Conservation (phyloP, 2,113 vertebrate genomes). For the Oncorhynchus kisutch region DNA sequence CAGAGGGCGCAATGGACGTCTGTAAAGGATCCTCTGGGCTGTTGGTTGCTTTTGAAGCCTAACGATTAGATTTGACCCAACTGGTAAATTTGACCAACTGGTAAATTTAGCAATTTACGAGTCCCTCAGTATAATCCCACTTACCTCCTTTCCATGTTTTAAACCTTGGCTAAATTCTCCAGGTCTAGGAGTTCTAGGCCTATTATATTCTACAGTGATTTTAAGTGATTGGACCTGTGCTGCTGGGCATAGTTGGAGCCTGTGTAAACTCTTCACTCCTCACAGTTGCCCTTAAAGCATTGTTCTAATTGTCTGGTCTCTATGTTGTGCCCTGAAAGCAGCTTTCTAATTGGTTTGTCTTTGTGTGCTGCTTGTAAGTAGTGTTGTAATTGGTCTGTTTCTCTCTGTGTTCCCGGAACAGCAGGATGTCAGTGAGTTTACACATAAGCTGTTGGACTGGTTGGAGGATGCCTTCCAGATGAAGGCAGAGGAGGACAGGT, state of each 20-base stretch:
- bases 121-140: neutral
- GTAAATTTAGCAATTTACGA: constrained; percentile 8
- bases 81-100: too few relatives aligned
- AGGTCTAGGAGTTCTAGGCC: constrained; percentile 13
- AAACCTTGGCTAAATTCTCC: constrained; percentile 1
- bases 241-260: too few relatives aligned
- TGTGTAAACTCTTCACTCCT: too few relatives aligned
- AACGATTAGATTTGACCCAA: neutral
- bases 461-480: constrained; percentile 98
- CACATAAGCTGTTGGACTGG: constrained; percentile 96
- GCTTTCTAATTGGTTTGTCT: neutral
- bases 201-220: constrained; percentile 6
- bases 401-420: constrained; percentile 57
- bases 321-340: too few relatives aligned
- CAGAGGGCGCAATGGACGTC: constrained; percentile 31
- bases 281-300: too few relatives aligned
- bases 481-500: constrained; percentile 91
- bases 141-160: constrained; percentile 1
- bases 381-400: constrained; percentile 9
- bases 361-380: neutral
- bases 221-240: neutral
- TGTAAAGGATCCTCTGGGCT: neutral
- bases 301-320: too few relatives aligned
- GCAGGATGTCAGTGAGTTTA: constrained; percentile 99
- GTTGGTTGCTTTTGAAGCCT: constrained; percentile 34